Evolutionary conservation across 1,140 invertebrate species (phyloP).

Genomic region (Copidosoma floridanum): DNA sequence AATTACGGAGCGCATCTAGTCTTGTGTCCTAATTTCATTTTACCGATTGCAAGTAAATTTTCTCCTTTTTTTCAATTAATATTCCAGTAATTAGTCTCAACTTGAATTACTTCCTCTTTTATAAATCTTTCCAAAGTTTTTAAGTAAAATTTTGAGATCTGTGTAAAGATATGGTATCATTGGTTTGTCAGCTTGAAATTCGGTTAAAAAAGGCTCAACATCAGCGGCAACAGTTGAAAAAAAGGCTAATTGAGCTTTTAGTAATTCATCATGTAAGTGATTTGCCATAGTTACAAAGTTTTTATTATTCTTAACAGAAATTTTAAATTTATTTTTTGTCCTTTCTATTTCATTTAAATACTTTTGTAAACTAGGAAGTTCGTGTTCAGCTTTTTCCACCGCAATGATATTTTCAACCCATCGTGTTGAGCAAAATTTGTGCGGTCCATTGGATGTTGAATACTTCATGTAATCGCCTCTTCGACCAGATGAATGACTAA

Average conservation of each 20-base stretch:
- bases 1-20: neutral
- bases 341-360: neutral
- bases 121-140: neutral
- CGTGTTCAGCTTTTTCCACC: neutral
- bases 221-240: neutral
- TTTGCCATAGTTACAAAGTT: neutral
- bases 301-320: neutral
- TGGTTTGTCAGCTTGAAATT: constrained; percentile 1
- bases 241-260: neutral
- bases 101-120: neutral
- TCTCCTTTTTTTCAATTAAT: neutral
- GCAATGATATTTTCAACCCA: neutral
- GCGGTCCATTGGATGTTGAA: neutral
- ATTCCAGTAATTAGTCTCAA: neutral
- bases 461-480: too few relatives aligned
- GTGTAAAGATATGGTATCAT: too few relatives aligned
- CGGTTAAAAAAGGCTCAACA: neutral
- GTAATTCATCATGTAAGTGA: neutral
- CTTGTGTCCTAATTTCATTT: neutral
- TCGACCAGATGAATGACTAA: constrained; percentile 1
- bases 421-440: neutral
- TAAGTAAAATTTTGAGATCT: neutral
- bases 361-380: neutral
- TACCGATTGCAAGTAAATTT: neutral
- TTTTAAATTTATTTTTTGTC: neutral